Evolutionary conservation across 2,113 vertebrate genomes (phyloP).

Genomic region (Passer montanus): DNA sequence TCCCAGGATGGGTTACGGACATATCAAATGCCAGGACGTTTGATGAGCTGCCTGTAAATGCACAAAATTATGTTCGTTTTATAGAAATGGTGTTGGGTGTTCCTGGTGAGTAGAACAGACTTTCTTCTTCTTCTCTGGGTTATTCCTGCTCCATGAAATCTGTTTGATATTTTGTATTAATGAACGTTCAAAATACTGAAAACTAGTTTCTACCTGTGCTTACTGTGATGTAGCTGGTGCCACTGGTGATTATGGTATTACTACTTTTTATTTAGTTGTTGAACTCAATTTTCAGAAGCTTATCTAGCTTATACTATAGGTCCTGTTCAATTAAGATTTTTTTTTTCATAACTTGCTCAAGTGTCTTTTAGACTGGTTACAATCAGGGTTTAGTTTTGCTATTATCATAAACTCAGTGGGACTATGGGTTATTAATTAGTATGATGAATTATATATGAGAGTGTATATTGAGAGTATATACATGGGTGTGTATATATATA

Average conservation of each 20-base stretch:
- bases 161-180: background rate
- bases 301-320: background rate
- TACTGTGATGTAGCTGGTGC: background rate
- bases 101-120: constrained; percentile 80
- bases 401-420: background rate
- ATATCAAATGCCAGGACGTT: constrained; percentile 89
- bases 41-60: constrained; percentile 91
- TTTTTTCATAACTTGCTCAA: background rate
- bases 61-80: constrained; percentile 91
- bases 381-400: background rate
- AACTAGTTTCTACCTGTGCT: background rate
- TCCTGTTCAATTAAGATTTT: background rate
- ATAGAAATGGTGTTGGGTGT: constrained; percentile 88
- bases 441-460: background rate
- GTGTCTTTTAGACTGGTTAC: background rate
- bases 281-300: background rate
- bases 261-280: background rate
- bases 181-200: background rate
- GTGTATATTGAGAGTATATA: background rate
- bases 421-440: background rate
- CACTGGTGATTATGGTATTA: background rate
- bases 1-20: constrained; percentile 93
- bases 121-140: background rate
- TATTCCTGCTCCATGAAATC: background rate
- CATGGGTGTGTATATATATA: background rate